A percentile compares a stretch with the other conserved stretches of the same genome.
These are phyloP conservation scores for Poecilia gillii DNA, from an alignment of 2,797 vertebrate genomes.

Conservation along the genomic window DNA sequence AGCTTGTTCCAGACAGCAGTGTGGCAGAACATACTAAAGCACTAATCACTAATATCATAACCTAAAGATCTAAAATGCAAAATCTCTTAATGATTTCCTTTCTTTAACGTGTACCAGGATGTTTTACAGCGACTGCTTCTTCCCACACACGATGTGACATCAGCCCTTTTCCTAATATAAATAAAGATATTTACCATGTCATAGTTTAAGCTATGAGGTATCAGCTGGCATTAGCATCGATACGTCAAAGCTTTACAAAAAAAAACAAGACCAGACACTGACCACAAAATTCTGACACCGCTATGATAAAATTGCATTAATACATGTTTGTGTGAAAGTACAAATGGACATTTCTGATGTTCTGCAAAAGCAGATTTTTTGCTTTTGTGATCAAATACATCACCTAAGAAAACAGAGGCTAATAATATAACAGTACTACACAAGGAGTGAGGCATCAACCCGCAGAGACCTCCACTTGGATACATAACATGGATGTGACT, in stretches of 20 bases:
- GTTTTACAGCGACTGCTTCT: background rate
- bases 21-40: background rate
- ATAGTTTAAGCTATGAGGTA: no score
- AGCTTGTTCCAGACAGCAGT: background rate
- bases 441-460: slow-evolving; percentile 48
- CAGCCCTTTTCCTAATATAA: background rate
- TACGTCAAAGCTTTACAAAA: background rate
- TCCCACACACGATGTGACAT: background rate
- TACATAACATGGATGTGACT: slow-evolving; percentile 61
- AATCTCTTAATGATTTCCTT: background rate
- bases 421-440: slow-evolving; percentile 29
- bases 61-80: background rate
- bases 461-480: slow-evolving; percentile 43
- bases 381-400: background rate
- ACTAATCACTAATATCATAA: background rate
- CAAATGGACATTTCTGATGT: background rate
- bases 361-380: background rate
- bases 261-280: background rate
- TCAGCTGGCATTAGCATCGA: background rate
- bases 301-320: background rate
- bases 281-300: no score
- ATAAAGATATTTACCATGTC: background rate
- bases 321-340: background rate
- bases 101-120: background rate
- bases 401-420: background rate